Base-by-base conservation (phyloP, 2,113 vertebrate species). In the Anoplopoma fimbria region DNA sequence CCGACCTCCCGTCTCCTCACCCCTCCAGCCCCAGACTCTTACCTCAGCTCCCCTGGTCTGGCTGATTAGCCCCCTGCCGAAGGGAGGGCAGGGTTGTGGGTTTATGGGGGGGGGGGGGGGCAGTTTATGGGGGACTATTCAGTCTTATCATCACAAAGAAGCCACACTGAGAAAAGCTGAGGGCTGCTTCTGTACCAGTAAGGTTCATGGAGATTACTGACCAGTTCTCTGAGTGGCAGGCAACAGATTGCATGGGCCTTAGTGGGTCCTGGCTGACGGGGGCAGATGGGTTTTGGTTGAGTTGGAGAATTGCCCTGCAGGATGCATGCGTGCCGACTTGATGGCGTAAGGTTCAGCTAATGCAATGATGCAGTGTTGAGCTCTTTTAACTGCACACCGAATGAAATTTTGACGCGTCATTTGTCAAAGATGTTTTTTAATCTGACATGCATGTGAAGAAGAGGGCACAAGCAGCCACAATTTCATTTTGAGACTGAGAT, bases 61-160 rank as follows among this genome's bases (percentile, higher is more conserved):
- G 42, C 77, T 87, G 88, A 89, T 89, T 87, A 86, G 81, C 72
- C 79, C 86, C 76, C 73, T 45, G 4, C 10, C 84, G 58, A 69
- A 17, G 58, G 71, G 42, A 81, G n/a, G n/a, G 69, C 40, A 67
- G 38, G 68, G 51, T 27, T 9, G 23, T 60, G 63, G 77, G 51
- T 65, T 86, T 83, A 86, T 29, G 45, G 80, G n/a, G n/a, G n/a
- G n/a, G n/a, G n/a, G n/a, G n/a, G n/a, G n/a, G 53, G 63, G 40
- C n/a, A 53, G 53, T 85, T 87, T 88, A 90, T 73, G 83, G 73
- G 69, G 71, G 60, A 55, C 67, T 69, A 70, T 69, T 79, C 27
- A 76, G 57, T 63, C 55, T 86, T 87, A 86, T 76, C 83, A 68
- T 85, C 77, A 38, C 78, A 85, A 21, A 80, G 62, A 71, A 58